Conservation (phyloP, 2,113 vertebrate species). For the Cyprinodon variegatus region DNA sequence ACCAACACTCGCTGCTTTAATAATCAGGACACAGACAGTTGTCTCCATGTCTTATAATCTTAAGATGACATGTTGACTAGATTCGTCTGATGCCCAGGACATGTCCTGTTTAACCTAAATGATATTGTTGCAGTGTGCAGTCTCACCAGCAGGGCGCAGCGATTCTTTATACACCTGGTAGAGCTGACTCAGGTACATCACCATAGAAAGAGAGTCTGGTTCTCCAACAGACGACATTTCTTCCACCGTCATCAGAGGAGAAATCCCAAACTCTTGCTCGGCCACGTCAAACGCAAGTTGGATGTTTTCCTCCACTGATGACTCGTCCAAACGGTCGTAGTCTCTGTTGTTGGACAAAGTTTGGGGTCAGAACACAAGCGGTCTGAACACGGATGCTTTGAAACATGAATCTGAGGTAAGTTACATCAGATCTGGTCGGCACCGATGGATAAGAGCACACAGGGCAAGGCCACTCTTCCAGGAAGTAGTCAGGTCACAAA, state of each 20-base stretch:
- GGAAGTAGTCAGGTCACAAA: conserved; percentile 90
- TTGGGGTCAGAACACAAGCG: neutral
- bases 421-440: conserved; percentile 94
- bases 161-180: conserved; percentile 92
- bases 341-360: conserved; percentile 78
- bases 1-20: neutral
- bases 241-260: conserved; percentile 92
- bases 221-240: conserved; percentile 89
- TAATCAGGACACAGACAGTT: neutral
- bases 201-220: conserved; percentile 93
- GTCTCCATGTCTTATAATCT: neutral
- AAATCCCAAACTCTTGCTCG: conserved; percentile 90
- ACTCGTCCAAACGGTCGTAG: conserved; percentile 86
- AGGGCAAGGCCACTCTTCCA: conserved; percentile 95
- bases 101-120: too few species aligned
- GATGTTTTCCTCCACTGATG: conserved; percentile 84
- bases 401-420: neutral
- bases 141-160: conserved; percentile 83
- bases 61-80: neutral
- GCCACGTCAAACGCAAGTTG: conserved; percentile 89
- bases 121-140: neutral
- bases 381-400: neutral
- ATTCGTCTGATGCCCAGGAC: neutral
- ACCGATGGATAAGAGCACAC: conserved; percentile 92
- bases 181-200: conserved; percentile 97